A percentile compares a stretch with the other conserved stretches of the same genome.
phyloP scores from a whole-genome alignment of 92 coral and sea anemone species.

The Diadumene lineata region DNA sequence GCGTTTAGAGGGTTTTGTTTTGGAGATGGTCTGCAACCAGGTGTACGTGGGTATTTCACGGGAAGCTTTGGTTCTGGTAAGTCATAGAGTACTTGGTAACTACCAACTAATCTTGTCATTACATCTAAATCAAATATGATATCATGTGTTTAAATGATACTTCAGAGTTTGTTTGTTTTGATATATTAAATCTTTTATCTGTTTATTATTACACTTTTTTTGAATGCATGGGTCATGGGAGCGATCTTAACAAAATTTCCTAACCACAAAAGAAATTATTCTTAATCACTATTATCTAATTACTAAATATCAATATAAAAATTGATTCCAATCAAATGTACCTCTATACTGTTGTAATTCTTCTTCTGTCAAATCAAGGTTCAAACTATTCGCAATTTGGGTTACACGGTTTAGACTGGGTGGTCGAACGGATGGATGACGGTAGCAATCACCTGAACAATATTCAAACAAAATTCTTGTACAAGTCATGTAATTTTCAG shows the following conservation, averaged over 20 bases:
- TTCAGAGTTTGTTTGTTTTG: background rate
- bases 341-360: slow-evolving; percentile 58
- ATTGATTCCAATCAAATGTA: background rate
- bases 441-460: slow-evolving; percentile 40
- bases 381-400: slow-evolving; percentile 53
- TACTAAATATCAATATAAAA: background rate
- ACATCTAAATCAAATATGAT: slow-evolving; percentile 8
- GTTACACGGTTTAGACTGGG: slow-evolving; percentile 66
- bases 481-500: too few species aligned
- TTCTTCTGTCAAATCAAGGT: slow-evolving; percentile 50
- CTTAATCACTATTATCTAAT: too few species aligned
- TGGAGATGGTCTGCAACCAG: slow-evolving; percentile 66
- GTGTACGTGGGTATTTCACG: slow-evolving; percentile 79
- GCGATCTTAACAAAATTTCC: too few species aligned
- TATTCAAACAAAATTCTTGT: background rate
- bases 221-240: too few species aligned
- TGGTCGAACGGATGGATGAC: slow-evolving; percentile 72
- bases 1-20: slow-evolving; percentile 76
- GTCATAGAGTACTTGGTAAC: slow-evolving; percentile 48
- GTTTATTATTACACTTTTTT: too few species aligned
- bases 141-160: too few species aligned
- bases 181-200: background rate
- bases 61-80: slow-evolving; percentile 75
- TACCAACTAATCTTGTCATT: slow-evolving; percentile 11
- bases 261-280: too few species aligned